Conservation (phyloP, 2,797 vertebrate species). For the Poeciliopsis infans region DNA sequence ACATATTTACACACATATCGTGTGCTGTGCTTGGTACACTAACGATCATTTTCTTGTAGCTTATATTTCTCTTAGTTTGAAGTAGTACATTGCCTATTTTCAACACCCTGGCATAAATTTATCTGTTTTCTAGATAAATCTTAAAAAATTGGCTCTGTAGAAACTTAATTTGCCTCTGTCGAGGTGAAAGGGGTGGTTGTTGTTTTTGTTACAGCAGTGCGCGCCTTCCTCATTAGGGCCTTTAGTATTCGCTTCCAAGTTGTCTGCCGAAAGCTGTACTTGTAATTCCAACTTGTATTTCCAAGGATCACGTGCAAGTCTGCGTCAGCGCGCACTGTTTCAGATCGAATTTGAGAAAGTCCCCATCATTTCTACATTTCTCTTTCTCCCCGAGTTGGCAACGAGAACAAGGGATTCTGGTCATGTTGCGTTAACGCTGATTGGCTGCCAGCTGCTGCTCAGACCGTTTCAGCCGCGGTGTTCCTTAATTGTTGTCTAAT, state of each 20-base stretch:
- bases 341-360: background rate
- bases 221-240: slow-evolving; percentile 1
- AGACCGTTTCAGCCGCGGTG: slow-evolving; percentile 30
- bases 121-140: background rate
- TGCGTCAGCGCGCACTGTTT: background rate
- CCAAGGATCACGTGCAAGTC: slow-evolving; percentile 9
- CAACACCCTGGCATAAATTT: background rate
- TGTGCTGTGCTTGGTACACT: background rate
- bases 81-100: background rate
- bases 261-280: slow-evolving; percentile 11
- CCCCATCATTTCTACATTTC: slow-evolving; percentile 12
- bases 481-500: slow-evolving; percentile 64
- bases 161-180: background rate
- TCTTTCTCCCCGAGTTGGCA: slow-evolving; percentile 4
- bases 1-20: background rate
- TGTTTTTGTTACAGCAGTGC: slow-evolving; percentile 4
- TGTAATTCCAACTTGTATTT: slow-evolving; percentile 1
- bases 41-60: background rate
- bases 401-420: slow-evolving; percentile 37
- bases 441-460: slow-evolving; percentile 56
- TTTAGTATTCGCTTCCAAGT: slow-evolving; percentile 3
- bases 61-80: background rate
- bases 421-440: slow-evolving; percentile 38
- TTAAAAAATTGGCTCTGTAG: background rate
- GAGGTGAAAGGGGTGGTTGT: background rate